Evolutionary conservation across 2,888 invertebrate species (phyloP).

Genomic region (Tetragonisca angustula): DNA sequence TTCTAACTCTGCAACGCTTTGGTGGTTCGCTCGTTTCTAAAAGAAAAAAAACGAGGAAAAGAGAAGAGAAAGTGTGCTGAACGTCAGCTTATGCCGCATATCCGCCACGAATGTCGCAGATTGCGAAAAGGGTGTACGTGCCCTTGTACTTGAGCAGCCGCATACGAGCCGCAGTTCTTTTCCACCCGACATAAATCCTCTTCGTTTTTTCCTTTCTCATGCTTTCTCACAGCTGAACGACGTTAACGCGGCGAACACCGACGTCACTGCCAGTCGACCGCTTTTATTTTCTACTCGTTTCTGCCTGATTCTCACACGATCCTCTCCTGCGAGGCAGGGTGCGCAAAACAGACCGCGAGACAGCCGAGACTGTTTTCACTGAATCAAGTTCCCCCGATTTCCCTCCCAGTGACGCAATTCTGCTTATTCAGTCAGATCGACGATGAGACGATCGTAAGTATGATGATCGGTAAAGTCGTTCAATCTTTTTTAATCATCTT

Average conservation of each 20-base stretch:
- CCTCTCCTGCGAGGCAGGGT: conserved; percentile 41
- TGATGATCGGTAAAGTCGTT: neutral
- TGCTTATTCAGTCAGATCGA: conserved; percentile 10
- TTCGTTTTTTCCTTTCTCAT: conserved; percentile 51
- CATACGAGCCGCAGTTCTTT: conserved; percentile 57
- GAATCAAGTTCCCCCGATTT: conserved; percentile 59
- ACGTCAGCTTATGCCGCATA: conserved; percentile 36
- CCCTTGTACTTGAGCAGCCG: conserved; percentile 62
- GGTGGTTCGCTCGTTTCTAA: neutral
- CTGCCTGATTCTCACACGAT: conserved; percentile 65
- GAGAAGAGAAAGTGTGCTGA: conserved; percentile 14
- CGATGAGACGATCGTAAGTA: neutral
- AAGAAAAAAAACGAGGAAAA: conserved; percentile 4
- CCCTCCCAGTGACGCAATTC: conserved; percentile 63
- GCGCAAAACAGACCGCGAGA: conserved; percentile 53
- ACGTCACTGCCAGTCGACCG: conserved; percentile 62
- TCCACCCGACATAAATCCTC: conserved; percentile 66
- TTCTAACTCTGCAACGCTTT: neutral
- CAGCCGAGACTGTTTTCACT: conserved; percentile 55
- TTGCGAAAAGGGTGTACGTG: conserved; percentile 56
- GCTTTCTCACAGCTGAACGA: conserved; percentile 66
- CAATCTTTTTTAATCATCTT: neutral
- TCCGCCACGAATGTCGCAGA: conserved; percentile 60
- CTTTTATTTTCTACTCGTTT: conserved; percentile 67
- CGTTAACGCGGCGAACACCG: conserved; percentile 56